Evolutionary conservation across 2,888 invertebrate genomes (phyloP), one percentile per base, ranked within the genome.

Genomic region (Lepidonotus clava): DNA sequence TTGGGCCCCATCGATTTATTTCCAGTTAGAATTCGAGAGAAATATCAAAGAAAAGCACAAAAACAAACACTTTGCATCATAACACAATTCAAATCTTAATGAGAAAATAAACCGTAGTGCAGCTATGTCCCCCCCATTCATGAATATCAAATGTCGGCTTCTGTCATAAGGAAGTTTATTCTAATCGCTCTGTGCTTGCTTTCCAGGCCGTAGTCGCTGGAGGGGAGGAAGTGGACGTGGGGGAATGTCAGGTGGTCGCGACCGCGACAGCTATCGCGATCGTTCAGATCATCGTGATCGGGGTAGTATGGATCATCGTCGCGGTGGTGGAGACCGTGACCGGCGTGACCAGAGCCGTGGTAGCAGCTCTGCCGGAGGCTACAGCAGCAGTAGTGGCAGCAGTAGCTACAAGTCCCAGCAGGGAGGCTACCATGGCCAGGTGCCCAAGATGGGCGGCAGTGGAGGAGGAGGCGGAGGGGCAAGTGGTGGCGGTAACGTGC

Each of bases 191-290:
- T 24, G 14, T 32, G n/a, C 36, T 84, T 86, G 32, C 76, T 32
- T 89, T 89, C 18, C 87, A 90, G 90, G 90, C 84, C 90, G 90
- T 76, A 90, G 89, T 86, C 87, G 88, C 0, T 88, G 88, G 88
- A 88, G 83, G 85, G 61, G 84, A 24, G 66, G 87, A 36, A 84
- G 87, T n/a, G 24, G 32, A 32, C 21, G 80, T 11, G 80, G 80
- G 5, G 41, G 46, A 8, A 80, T 80, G 80, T 80, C 80, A 18
- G 46, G 87, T 77, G 86, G 87, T 80, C 41, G 76, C 36, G 83
- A 83, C 36, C 53, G 80, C 46, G 41, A 80, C 24, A 41, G 80
- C 51, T 87, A 87, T 51, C 84, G 86, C 83, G 85, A 88, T 24
- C 66, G 84, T 53, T 21, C 24, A 41, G 28, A 83, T 77, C 83